Conservation (phyloP, 2,888 invertebrate genomes). For the Empis livida region DNA sequence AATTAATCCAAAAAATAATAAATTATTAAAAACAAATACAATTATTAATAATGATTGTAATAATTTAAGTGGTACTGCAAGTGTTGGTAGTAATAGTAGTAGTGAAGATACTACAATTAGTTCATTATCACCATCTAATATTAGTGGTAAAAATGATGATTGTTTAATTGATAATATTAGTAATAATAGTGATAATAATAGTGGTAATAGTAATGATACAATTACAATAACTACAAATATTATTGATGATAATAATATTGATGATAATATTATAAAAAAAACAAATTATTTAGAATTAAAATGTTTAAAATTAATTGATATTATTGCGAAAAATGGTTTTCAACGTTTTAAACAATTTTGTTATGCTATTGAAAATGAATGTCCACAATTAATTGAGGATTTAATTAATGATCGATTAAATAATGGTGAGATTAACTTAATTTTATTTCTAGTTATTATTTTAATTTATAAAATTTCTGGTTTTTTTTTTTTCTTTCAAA, state of each 20-base stretch:
- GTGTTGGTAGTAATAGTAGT: conserved; percentile 26
- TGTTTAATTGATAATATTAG: neutral
- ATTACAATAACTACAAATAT: neutral
- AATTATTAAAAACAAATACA: neutral
- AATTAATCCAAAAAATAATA: neutral
- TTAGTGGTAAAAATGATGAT: neutral
- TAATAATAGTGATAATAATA: neutral
- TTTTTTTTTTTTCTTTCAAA: too few species aligned
- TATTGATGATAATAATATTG: neutral
- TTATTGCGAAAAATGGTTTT: conserved; percentile 48
- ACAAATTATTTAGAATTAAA: conserved; percentile 23
- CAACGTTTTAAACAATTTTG: conserved; percentile 48
- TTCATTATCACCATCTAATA: neutral
- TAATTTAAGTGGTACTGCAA: conserved; percentile 27
- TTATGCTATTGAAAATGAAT: conserved; percentile 47
- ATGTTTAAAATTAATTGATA: conserved; percentile 46
- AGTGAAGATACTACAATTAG: conserved; percentile 10
- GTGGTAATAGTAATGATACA: neutral
- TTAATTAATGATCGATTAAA: conserved; percentile 46
- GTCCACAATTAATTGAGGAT: conserved; percentile 49
- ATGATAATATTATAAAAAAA: neutral
- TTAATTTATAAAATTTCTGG: too few species aligned
- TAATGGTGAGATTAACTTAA: too few species aligned
- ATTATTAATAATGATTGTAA: conserved; percentile 6
- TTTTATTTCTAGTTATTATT: too few species aligned